Conservation (phyloP, 2,797 vertebrate species). For the Streptopelia turtur region DNA sequence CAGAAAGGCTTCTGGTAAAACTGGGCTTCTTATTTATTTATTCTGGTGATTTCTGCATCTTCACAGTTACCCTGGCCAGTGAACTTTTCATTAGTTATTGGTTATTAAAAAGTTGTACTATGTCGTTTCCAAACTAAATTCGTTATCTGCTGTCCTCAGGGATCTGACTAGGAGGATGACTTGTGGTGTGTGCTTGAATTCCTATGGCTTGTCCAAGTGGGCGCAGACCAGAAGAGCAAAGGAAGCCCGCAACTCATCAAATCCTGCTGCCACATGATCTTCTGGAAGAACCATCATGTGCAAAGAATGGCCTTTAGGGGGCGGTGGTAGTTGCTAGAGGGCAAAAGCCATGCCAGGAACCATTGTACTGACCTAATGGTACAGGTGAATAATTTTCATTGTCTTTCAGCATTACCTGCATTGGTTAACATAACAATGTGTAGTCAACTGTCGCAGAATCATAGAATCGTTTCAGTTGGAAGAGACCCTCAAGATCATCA, state of each 20-base stretch:
- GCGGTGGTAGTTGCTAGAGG: background rate
- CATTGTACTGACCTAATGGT: background rate
- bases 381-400: background rate
- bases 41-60: background rate
- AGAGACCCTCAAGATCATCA: too few species aligned
- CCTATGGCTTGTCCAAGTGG: background rate
- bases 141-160: background rate
- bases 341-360: background rate
- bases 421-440: background rate
- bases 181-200: background rate
- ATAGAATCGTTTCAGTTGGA: too few species aligned
- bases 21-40: background rate
- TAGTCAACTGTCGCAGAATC: background rate
- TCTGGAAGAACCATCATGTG: background rate
- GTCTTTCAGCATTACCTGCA: background rate
- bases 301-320: background rate
- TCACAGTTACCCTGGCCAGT: background rate
- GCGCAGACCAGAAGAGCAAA: background rate
- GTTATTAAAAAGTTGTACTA: background rate
- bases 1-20: background rate
- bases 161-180: background rate
- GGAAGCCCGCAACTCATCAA: background rate
- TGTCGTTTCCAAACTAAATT: background rate
- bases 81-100: background rate
- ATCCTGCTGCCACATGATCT: background rate